Conservation (phyloP, 2,113 vertebrate genomes). For the Malurus cyaneus region DNA sequence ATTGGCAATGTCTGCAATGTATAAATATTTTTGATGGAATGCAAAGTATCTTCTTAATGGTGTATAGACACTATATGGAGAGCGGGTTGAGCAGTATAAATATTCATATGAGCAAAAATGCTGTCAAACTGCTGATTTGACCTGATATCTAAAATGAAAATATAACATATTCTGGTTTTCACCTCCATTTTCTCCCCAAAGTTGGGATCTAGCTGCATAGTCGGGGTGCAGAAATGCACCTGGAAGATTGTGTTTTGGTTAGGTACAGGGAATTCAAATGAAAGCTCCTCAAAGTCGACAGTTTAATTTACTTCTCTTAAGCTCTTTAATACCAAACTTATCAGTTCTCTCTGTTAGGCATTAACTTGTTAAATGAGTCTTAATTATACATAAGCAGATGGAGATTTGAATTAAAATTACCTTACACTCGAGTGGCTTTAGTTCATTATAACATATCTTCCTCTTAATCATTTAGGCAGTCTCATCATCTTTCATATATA, state of each 20-base stretch:
- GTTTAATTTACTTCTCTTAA: constrained; percentile 82
- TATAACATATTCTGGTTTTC: background rate
- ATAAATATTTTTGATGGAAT: constrained; percentile 69
- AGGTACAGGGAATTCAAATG: constrained; percentile 75
- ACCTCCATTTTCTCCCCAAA: background rate
- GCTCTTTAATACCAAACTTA: constrained; percentile 80
- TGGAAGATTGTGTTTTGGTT: constrained; percentile 66
- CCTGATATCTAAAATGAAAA: constrained; percentile 68
- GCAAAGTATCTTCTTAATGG: constrained; percentile 57
- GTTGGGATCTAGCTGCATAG: constrained; percentile 24
- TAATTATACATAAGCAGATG: constrained; percentile 91
- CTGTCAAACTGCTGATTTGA: constrained; percentile 50
- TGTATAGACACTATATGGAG: constrained; percentile 38
- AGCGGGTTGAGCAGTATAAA: constrained; percentile 62
- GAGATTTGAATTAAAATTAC: constrained; percentile 94
- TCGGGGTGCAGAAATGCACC: constrained; percentile 59
- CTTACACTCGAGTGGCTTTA: constrained; percentile 88
- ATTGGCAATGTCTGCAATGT: constrained; percentile 59
- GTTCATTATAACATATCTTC: constrained; percentile 91
- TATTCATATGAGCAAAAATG: constrained; percentile 71
- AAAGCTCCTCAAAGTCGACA: constrained; percentile 75
- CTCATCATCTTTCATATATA: constrained; percentile 83
- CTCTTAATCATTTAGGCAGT: constrained; percentile 89
- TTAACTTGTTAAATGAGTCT: constrained; percentile 90
- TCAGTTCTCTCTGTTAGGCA: constrained; percentile 82